Evolutionary conservation across 2,797 vertebrate species (phyloP), one percentile per base, ranked within the genome.

Genomic region (Parauchenoglanis punctatus): DNA sequence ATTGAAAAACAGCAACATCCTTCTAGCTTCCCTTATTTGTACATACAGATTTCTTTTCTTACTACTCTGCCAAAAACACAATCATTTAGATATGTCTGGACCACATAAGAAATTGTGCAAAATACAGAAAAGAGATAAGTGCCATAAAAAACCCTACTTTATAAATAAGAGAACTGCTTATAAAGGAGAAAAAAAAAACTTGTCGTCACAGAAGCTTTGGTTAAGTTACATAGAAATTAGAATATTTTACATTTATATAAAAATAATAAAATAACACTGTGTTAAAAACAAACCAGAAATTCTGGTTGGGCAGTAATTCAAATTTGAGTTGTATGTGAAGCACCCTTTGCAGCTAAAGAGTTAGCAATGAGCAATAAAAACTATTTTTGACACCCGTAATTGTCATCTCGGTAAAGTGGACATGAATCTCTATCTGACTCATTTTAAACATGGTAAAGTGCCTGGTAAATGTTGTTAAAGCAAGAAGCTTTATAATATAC

Each of bases 101-200:
- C 88, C 88, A 91, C 87, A 91, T 88, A 87, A 89, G 85, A 93
- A 92, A 89, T 90, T 94, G 95, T 96, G 95, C 94, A 95, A 95
- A 94, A 93, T 75, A 93, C 87, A 89, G 83, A 92, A 89, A 89
- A 92, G 90, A 93, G 61, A 91, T 94, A 96, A 95, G 95, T 95
- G 94, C 94, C 88, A 91, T 83, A 85, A 88, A 91, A 90, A 88
- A 93, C 81, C 88, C 81, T 67, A 92, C 84, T 91, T 93, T 88
- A 95, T 96, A 96, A 96, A 96, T 96, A 96, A 88, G 65, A 86
- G 15, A 83, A 85, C 31, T 88, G 70, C 67, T 28, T 85, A 88
- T 85, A 81, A 89, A 90, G 65, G 0, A 63, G 35, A 35, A 35
- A 35, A 87, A 54, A 65, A 88, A 90, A 87, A 90, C 89, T 88